Evolutionary conservation across 1,140 invertebrate species (phyloP).

Genomic region (Akabosia matsudoensis): DNA sequence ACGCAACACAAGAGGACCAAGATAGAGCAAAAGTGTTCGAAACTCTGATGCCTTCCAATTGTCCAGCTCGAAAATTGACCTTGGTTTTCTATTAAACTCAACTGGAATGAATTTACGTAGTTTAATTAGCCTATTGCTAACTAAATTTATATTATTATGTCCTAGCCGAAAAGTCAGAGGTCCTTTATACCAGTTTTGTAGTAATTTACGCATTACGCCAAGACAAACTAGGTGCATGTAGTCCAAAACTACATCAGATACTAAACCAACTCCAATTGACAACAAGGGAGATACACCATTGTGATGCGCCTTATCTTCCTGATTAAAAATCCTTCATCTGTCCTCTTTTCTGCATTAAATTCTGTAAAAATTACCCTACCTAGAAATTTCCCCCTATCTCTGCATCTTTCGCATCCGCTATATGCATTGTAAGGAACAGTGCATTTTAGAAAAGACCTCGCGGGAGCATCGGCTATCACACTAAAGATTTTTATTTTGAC

Average conservation of each 20-base stretch:
- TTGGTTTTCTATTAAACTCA: neutral
- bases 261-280: neutral
- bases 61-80: slow-evolving; percentile 26
- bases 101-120: neutral
- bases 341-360: neutral
- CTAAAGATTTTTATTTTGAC: neutral
- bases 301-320: neutral
- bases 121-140: neutral
- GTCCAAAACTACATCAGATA: neutral
- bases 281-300: neutral
- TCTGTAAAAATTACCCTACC: slow-evolving; percentile 14
- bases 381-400: slow-evolving; percentile 42
- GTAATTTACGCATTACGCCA: neutral
- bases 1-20: slow-evolving; percentile 34
- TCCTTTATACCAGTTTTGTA: neutral
- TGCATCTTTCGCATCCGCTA: slow-evolving; percentile 51
- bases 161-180: neutral
- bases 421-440: slow-evolving; percentile 50
- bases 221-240: slow-evolving; percentile 3
- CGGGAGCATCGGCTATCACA: slow-evolving; percentile 49
- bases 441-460: slow-evolving; percentile 50
- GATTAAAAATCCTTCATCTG: neutral
- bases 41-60: slow-evolving; percentile 42
- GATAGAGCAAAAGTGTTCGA: slow-evolving; percentile 43
- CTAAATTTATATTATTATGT: neutral